These are phyloP conservation scores for Coreius guichenoti DNA, from an alignment of 2,797 vertebrate genomes.

Conservation along the genomic window DNA sequence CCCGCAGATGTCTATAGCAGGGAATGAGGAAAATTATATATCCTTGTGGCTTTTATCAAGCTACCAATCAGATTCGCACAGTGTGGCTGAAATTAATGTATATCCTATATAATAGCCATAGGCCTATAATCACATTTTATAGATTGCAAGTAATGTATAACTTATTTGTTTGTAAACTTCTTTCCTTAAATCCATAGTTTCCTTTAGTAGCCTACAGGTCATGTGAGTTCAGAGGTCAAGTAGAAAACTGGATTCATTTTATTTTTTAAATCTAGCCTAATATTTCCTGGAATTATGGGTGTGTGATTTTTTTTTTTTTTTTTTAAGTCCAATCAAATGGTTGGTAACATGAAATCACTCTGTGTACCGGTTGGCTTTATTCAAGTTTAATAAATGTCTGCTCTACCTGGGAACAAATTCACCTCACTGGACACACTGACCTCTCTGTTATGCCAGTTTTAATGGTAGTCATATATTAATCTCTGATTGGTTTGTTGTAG, in stretches of 20 bases:
- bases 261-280: constrained; percentile 35
- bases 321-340: constrained; percentile 19
- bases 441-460: background rate
- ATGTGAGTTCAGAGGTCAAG: background rate
- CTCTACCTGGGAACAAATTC: background rate
- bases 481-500: background rate
- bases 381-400: background rate
- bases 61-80: background rate
- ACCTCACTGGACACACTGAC: background rate
- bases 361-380: background rate
- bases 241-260: constrained; percentile 29
- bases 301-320: background rate
- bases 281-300: constrained; percentile 18
- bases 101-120: background rate
- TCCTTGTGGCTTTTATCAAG: background rate
- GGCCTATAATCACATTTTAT: too few relatives aligned
- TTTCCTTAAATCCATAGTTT: background rate
- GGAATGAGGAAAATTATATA: background rate
- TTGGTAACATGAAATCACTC: background rate
- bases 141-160: background rate
- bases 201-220: background rate
- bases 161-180: background rate
- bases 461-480: background rate
- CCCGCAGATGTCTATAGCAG: background rate
- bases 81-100: background rate